These are phyloP conservation scores for Silurus meridionalis DNA, from an alignment of 2,113 vertebrate species.

Conservation along the genomic window DNA sequence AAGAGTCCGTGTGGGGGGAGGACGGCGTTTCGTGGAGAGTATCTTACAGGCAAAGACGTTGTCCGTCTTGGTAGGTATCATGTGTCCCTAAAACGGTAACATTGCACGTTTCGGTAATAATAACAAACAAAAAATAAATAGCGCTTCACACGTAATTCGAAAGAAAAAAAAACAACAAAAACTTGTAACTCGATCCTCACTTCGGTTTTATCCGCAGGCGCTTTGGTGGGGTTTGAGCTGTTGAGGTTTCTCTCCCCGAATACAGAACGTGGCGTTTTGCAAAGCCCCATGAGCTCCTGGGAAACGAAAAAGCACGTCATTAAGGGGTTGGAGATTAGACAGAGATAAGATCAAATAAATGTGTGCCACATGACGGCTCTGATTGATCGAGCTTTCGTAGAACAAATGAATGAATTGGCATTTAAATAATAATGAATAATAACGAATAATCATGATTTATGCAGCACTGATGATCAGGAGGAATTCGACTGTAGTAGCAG, in stretches of 20 bases:
- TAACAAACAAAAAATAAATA: too few species aligned
- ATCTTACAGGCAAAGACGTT: slow-evolving; percentile 75
- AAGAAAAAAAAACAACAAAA: neutral
- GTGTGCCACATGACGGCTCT: neutral
- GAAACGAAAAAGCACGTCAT: slow-evolving; percentile 45
- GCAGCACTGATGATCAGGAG: neutral
- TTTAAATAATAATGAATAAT: too few species aligned
- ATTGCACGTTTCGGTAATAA: neutral
- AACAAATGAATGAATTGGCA: neutral
- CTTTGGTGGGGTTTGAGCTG: slow-evolving; percentile 74
- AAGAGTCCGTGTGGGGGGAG: slow-evolving; percentile 66
- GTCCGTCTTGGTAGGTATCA: slow-evolving; percentile 71
- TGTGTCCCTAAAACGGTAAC: slow-evolving; percentile 61
- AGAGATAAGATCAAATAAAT: neutral
- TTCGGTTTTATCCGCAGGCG: slow-evolving; percentile 76
- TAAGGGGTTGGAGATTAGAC: neutral
- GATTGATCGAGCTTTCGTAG: neutral
- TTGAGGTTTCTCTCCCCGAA: slow-evolving; percentile 96
- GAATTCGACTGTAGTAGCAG: neutral
- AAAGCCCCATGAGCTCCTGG: slow-evolving; percentile 79
- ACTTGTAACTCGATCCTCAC: slow-evolving; percentile 46
- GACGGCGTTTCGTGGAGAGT: slow-evolving; percentile 69
- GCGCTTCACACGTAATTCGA: neutral
- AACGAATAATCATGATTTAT: too few species aligned
- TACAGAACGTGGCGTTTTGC: slow-evolving; percentile 82